phyloP scores from a whole-genome alignment of 2,113 vertebrate genomes.

The Mugil cephalus region DNA sequence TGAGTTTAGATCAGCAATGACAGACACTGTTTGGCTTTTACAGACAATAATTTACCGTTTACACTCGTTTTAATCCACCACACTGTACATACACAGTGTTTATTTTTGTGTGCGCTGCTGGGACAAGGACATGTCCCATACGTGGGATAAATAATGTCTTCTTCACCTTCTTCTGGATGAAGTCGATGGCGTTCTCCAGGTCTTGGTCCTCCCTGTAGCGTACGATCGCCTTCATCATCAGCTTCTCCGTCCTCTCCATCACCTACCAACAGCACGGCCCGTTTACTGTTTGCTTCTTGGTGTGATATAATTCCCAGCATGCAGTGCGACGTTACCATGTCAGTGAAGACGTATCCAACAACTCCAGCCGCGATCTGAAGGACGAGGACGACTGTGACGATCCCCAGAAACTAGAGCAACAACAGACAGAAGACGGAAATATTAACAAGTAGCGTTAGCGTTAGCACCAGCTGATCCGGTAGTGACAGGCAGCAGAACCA shows the following conservation, averaged over 20 bases:
- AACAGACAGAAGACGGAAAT: too few relatives aligned
- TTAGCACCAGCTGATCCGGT: too few relatives aligned
- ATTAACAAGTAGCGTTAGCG: too few relatives aligned
- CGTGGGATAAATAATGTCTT: too few relatives aligned
- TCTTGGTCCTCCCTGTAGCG: slow-evolving; percentile 86
- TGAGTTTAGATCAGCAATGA: too few relatives aligned
- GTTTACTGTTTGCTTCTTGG: not conserved
- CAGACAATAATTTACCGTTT: too few relatives aligned
- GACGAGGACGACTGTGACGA: slow-evolving; percentile 78
- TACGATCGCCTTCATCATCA: slow-evolving; percentile 76
- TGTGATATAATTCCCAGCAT: not conserved
- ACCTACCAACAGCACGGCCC: slow-evolving; percentile 64
- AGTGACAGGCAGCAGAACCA: too few relatives aligned
- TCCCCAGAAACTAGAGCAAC: slow-evolving; percentile 81
- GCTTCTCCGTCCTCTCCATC: slow-evolving; percentile 77
- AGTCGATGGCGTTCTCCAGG: slow-evolving; percentile 88
- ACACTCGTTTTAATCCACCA: too few relatives aligned
- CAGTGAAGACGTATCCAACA: slow-evolving; percentile 83
- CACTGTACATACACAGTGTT: too few relatives aligned
- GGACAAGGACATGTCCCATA: too few relatives aligned
- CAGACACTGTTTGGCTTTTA: too few relatives aligned
- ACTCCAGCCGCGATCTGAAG: slow-evolving; percentile 83
- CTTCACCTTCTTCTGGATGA: slow-evolving; percentile 88
- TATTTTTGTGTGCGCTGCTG: too few relatives aligned
- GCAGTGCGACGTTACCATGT: slow-evolving; percentile 72